Conservation (phyloP, 2,888 invertebrate species). For the Idaea aversata region DNA sequence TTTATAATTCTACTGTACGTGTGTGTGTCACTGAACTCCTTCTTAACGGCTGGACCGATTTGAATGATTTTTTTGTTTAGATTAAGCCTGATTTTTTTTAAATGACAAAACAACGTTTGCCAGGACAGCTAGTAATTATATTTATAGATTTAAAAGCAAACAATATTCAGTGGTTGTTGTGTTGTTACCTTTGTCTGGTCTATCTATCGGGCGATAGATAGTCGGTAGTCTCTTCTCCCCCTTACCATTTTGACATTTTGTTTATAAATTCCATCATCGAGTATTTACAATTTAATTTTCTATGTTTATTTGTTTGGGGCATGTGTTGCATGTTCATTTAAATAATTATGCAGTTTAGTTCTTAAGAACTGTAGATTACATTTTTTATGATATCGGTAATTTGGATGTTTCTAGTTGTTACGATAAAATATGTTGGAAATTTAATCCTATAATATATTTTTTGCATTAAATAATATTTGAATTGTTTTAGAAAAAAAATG, state of each 20-base stretch:
- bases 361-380: background rate
- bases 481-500: too few species aligned
- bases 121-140: too few species aligned
- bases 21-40: too few species aligned
- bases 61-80: too few species aligned
- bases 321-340: conserved; percentile 26
- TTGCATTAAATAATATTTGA: too few species aligned
- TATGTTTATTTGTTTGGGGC: conserved; percentile 44
- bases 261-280: conserved; percentile 62
- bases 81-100: too few species aligned
- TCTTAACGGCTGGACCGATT: too few species aligned
- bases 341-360: background rate
- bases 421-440: background rate
- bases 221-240: background rate
- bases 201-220: background rate
- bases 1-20: too few species aligned
- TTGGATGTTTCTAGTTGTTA: background rate
- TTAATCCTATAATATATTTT: too few species aligned
- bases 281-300: conserved; percentile 64
- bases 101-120: too few species aligned
- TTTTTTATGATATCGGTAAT: background rate
- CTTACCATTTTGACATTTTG: conserved; percentile 13
- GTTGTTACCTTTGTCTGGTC: background rate
- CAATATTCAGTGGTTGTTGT: too few species aligned
- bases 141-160: too few species aligned